These are phyloP conservation scores for Chauna torquata DNA, from an alignment of 2,113 vertebrate species.

Conservation along the genomic window DNA sequence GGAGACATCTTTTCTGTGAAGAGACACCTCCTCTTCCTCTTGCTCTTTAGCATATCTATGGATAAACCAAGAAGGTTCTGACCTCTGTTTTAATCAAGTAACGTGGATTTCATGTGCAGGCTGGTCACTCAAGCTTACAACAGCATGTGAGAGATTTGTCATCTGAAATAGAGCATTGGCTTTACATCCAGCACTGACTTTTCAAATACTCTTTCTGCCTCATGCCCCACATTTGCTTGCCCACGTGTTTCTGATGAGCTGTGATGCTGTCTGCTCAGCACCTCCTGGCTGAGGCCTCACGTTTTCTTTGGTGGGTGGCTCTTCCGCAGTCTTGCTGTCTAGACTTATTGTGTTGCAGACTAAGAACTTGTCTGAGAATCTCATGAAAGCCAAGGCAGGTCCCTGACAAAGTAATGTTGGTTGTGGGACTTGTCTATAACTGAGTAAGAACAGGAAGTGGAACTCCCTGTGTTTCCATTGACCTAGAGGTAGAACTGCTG, in stretches of 20 bases:
- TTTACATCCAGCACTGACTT: neutral
- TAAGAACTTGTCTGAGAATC: neutral
- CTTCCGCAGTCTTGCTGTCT: neutral
- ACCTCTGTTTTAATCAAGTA: neutral
- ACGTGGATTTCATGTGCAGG: neutral
- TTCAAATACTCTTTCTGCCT: neutral
- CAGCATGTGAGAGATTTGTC: neutral
- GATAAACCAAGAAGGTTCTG: neutral
- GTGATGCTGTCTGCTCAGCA: neutral
- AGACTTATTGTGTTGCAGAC: neutral
- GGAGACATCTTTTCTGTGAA: neutral
- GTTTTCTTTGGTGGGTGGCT: neutral
- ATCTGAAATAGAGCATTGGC: neutral
- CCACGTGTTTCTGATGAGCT: neutral
- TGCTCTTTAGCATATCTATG: neutral
- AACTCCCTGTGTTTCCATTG: neutral
- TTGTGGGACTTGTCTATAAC: neutral
- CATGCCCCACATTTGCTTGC: neutral
- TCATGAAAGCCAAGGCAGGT: rapidly evolving
- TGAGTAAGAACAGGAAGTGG: neutral
- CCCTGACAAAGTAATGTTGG: neutral
- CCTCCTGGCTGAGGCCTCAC: neutral
- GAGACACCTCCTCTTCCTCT: neutral
- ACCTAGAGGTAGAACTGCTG: neutral
- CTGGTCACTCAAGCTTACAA: neutral